Conservation (phyloP, 1,140 invertebrate genomes). For the Helicoverpa zea region DNA sequence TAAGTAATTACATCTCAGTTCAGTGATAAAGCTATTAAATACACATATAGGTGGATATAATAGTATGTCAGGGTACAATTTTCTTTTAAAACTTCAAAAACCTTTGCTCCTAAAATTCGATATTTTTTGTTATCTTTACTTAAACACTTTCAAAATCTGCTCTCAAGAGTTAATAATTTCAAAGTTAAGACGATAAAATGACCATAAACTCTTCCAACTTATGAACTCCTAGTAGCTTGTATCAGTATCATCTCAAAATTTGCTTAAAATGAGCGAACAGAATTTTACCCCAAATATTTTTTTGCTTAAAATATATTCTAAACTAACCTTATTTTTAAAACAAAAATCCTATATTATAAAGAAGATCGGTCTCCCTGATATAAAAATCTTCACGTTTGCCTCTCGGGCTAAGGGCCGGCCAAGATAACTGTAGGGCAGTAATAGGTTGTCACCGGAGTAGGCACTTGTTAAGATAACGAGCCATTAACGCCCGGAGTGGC, state of each 20-base stretch:
- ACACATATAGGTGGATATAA: no score
- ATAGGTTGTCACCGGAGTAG: slow-evolving; percentile 42
- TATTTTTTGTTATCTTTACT: no score
- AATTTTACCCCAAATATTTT: neutral
- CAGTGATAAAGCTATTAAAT: neutral
- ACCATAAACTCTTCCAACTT: neutral
- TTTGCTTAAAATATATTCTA: neutral
- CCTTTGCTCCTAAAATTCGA: no score
- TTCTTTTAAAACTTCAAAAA: no score
- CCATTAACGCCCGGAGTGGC: slow-evolving; percentile 49
- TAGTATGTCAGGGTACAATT: no score
- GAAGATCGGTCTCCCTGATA: neutral
- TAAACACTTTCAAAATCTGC: no score
- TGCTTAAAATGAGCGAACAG: neutral
- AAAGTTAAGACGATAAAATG: neutral
- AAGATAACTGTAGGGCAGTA: slow-evolving; percentile 40
- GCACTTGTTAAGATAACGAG: slow-evolving; percentile 53
- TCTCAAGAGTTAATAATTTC: neutral
- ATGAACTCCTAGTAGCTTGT: slow-evolving; percentile 11
- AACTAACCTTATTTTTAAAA: neutral
- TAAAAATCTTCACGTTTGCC: slow-evolving; percentile 19
- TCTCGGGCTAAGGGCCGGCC: slow-evolving; percentile 10
- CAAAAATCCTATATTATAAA: neutral
- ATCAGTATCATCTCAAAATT: neutral
- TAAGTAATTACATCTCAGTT: slow-evolving; percentile 30